Base-by-base conservation (phyloP, 2,113 vertebrate species). In the Solea senegalensis region DNA sequence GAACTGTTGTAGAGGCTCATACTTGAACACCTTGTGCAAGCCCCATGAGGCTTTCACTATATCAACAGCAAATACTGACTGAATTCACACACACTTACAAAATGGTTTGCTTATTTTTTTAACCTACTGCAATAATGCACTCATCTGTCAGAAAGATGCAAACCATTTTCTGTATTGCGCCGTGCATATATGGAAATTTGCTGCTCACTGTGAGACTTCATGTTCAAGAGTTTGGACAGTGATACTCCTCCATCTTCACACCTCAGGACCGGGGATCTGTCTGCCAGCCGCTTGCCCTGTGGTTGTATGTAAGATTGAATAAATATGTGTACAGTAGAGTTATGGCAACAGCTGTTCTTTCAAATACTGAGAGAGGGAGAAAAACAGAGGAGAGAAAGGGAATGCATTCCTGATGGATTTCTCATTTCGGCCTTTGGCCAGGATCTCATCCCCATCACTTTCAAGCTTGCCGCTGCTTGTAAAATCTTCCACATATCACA, bases 321-420 rank as follows among this genome's bases (percentile, higher is more conserved):
- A 85, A 81, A 87, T 88, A 88, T 88, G 69, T 83, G 85, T 86
- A 93, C 91, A 91, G 88, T 88, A 94, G 94, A 93, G 85, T 92
- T 92, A 91, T 87, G 79, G 88, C 80, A 91, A 90, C 96, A 98
- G 97, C 97, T 98, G 96, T 94, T 94, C 90, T 86, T 64, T 5
- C 72, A 84, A 76, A 88, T 79, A 88, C 57, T 54, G 76, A 79
- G 83, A 69, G 68, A 69, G 69, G 28, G 70, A 45, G 72, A 41
- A 72, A 72, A 69, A 69, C 78, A 68, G 57, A 74, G 15, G 28
- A 77, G 82, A 86, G 83, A 86, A 87, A 88, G 81, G 1, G 84
- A 92, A 91, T 89, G 80, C 95, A 96, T 97, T 98, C 96, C 96
- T 95, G 92, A 86, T 93, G 81, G 92, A 93, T 96, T 95, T 94